Evolutionary conservation across 1,140 invertebrate species (phyloP).

Genomic region (Drosophila seguyi): DNA sequence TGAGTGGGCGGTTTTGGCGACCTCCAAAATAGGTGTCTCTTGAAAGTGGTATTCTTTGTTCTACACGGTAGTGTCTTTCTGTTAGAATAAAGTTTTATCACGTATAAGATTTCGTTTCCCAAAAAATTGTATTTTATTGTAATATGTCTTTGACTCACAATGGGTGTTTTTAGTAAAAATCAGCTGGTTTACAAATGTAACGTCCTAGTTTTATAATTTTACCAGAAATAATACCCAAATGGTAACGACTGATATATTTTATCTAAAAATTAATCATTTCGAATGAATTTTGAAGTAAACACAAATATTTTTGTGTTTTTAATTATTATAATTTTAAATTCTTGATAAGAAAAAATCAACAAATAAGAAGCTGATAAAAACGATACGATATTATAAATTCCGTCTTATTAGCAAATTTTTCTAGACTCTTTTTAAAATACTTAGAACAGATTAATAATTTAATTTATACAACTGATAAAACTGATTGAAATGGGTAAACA

Average conservation of each 20-base stretch:
- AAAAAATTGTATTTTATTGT: background rate
- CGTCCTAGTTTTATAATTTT: background rate
- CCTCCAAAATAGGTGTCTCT: constrained; percentile 33
- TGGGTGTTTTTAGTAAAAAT: background rate
- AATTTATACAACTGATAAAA: background rate
- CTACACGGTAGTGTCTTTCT: background rate
- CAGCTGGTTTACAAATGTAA: too few relatives aligned
- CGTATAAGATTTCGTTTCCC: background rate
- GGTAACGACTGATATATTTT: background rate
- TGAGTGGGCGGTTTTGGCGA: constrained; percentile 33
- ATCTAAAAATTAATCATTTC: background rate
- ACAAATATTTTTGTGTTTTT: background rate
- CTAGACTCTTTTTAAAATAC: background rate
- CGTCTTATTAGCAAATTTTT: background rate
- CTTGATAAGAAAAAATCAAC: background rate
- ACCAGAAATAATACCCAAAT: background rate
- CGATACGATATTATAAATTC: background rate
- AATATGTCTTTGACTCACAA: constrained; percentile 11
- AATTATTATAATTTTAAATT: background rate
- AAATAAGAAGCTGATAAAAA: background rate
- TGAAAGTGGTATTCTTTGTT: constrained; percentile 10
- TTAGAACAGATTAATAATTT: background rate
- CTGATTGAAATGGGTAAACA: background rate
- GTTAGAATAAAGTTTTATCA: background rate
- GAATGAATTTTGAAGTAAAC: too few relatives aligned